A percentile compares a stretch with the other conserved stretches of the same genome.
Evolutionary conservation across 2,113 vertebrate genomes (phyloP).

Genomic region (Hymenochirus boettgeri): DNA sequence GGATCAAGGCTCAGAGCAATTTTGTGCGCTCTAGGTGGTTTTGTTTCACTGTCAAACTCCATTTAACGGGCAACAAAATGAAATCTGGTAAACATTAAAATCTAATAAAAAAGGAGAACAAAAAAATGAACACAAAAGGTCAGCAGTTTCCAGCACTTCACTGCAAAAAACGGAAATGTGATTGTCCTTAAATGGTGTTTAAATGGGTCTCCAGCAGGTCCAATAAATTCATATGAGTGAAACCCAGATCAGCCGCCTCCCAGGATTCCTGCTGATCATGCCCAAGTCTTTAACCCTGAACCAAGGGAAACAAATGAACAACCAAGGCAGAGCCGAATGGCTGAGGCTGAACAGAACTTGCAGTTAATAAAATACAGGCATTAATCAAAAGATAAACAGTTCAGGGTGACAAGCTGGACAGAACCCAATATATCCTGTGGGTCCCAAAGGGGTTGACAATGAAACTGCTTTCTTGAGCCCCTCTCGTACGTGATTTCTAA

Average conservation of each 20-base stretch:
- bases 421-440: slow-evolving; percentile 11
- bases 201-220: background rate
- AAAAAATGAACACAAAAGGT: background rate
- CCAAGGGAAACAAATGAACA: slow-evolving; percentile 23
- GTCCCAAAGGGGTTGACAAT: slow-evolving; percentile 10
- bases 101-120: background rate
- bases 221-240: slow-evolving; percentile 18
- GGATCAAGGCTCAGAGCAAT: background rate
- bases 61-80: background rate
- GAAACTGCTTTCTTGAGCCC: background rate
- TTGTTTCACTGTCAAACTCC: slow-evolving; percentile 5
- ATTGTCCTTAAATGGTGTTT: no score
- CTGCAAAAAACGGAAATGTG: no score
- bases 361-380: slow-evolving; percentile 17
- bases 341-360: slow-evolving; percentile 24
- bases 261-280: background rate
- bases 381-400: slow-evolving; percentile 35
- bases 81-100: background rate
- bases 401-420: slow-evolving; percentile 7
- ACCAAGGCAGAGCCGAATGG: background rate
- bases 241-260: background rate
- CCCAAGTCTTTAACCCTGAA: background rate
- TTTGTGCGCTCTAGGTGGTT: background rate
- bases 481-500: background rate
- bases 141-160: background rate